phyloP scores from a whole-genome alignment of 2,888 invertebrate genomes.

The Leucophora obtusa region DNA sequence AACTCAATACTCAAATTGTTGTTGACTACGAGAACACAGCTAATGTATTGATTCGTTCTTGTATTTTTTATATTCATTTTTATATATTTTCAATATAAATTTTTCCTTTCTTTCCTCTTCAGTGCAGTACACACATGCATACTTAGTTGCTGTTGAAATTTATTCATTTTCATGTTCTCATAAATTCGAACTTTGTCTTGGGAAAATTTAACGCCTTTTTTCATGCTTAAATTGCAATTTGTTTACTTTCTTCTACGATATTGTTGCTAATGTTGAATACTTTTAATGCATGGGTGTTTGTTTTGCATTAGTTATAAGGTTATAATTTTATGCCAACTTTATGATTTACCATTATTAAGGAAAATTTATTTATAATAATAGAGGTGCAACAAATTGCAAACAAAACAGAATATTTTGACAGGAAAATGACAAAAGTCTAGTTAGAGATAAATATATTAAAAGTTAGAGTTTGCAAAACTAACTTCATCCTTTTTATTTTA shows the following conservation, averaged over 20 bases:
- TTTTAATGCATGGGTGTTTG: slow-evolving; percentile 40
- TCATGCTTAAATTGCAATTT: not conserved
- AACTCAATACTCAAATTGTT: no score
- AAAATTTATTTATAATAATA: not conserved
- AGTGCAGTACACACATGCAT: not conserved
- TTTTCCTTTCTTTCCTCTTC: not conserved
- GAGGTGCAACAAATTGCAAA: not conserved
- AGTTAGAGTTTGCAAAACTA: no score
- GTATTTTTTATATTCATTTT: no score
- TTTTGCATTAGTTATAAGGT: slow-evolving; percentile 40
- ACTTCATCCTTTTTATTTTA: no score
- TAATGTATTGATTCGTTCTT: no score
- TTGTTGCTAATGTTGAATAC: slow-evolving; percentile 29
- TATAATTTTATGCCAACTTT: slow-evolving; percentile 28
- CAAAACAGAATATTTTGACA: not conserved
- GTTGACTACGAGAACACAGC: no score
- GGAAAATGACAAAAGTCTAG: not conserved
- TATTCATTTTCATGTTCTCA: slow-evolving; percentile 11
- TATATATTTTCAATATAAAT: not conserved
- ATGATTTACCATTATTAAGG: slow-evolving; percentile 28
- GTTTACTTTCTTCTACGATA: not conserved
- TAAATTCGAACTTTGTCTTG: slow-evolving; percentile 32
- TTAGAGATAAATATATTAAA: not conserved
- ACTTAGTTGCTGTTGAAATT: not conserved
- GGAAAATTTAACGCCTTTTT: slow-evolving; percentile 18